A percentile compares a stretch with the other conserved stretches of the same genome.
These are phyloP conservation scores for Holocentrus rufus DNA, from an alignment of 2,797 vertebrate genomes.

Conservation along the genomic window DNA sequence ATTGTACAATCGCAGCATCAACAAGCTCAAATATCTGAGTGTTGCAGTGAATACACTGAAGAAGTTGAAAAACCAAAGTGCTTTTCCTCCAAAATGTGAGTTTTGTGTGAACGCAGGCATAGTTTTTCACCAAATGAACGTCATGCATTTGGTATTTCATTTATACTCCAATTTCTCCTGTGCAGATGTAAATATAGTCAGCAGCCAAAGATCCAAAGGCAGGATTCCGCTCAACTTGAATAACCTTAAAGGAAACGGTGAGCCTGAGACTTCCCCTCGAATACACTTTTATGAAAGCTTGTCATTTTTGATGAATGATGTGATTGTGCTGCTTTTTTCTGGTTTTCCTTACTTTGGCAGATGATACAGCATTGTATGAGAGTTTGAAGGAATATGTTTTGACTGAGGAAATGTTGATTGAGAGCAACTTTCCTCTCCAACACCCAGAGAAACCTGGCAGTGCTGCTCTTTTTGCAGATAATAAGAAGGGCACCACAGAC, in stretches of 20 bases:
- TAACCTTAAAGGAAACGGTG: constrained; percentile 72
- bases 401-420: constrained; percentile 79
- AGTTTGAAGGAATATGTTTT: constrained; percentile 83
- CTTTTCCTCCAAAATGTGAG: constrained; percentile 73
- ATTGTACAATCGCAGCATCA: constrained; percentile 83
- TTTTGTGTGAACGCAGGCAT: background rate
- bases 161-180: background rate
- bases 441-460: constrained; percentile 79
- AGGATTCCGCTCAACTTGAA: constrained; percentile 73
- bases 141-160: background rate
- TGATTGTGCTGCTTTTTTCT: background rate
- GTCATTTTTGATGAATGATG: too few relatives aligned
- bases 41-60: constrained; percentile 86
- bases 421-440: constrained; percentile 82
- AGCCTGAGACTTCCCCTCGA: constrained; percentile 28
- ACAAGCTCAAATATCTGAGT: constrained; percentile 87
- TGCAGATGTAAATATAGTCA: constrained; percentile 69
- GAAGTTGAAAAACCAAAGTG: constrained; percentile 82
- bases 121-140: background rate
- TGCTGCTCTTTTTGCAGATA: constrained; percentile 76
- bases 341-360: constrained; percentile 44
- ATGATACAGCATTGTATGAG: constrained; percentile 77
- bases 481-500: constrained; percentile 74
- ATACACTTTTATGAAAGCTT: constrained; percentile 1
- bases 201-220: constrained; percentile 72